Evolutionary conservation across 2,888 invertebrate species (phyloP), one percentile per base, ranked within the genome.

Genomic region (Steinernema carpocapsae): DNA sequence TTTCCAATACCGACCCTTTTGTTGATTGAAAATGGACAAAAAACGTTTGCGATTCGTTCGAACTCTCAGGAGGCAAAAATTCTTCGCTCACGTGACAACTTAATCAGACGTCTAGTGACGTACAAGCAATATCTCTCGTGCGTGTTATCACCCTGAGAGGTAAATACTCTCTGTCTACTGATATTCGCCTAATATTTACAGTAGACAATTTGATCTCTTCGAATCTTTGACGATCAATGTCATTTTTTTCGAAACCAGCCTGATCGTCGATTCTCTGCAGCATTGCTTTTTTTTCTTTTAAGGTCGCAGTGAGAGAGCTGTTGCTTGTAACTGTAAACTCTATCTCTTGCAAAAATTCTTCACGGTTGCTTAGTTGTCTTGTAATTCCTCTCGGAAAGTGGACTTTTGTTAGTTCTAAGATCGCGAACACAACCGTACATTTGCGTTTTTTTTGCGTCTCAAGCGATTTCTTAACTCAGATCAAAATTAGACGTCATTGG

Each of bases 401-500:
- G n/a, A 48, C 14, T 7, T 48, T 48, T 14, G 17, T 14, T 48
- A 48, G 17, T 48, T 48, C 19, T 19, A 48, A 48, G 48, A 48
- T 48, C 48, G 48, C 48, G 48, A 48, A 48, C 48, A 48, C 4
- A 3, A 10, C 37, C 37, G 37, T 37, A 37, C 37, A 37, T 3
- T 37, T 37, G 37, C 10, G 37, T 10, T 3, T 37, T 37, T 37
- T 37, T 37, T 37, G 37, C 37, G 37, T 37, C 37, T 48, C 19
- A 48, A 48, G 48, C 48, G 14, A 48, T 19, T 19, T 17, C 19
- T 48, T 48, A 17, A 48, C 48, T 17, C 48, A 48, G 19, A 48
- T 48, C 48, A 48, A 48, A 48, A 19, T n/a, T 26, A 6, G 37
- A 37, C 64, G 64, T 64, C 64, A 64, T 52, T 32, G 29, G 64